Evolutionary conservation across 1,140 invertebrate species (phyloP).

Genomic region (Drosophila pectinifera): DNA sequence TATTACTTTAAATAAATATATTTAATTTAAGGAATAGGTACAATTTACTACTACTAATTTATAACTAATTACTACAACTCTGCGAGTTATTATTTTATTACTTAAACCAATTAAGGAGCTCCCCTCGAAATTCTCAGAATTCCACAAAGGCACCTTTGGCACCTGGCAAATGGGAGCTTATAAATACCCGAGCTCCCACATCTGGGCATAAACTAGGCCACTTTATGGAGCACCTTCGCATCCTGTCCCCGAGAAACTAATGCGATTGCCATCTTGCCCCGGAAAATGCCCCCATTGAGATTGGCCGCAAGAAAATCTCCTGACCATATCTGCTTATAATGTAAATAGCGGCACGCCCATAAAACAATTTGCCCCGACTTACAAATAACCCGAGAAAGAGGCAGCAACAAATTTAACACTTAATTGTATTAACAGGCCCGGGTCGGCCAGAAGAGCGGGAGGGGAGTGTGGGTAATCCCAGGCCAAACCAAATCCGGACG

Average conservation of each 20-base stretch:
- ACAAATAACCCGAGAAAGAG: slow-evolving; percentile 65
- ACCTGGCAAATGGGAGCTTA: slow-evolving; percentile 1
- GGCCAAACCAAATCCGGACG: slow-evolving; percentile 55
- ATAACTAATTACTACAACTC: too few relatives aligned
- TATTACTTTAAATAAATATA: too few relatives aligned
- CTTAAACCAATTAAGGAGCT: not conserved
- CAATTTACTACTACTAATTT: too few relatives aligned
- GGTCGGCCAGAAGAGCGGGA: not conserved
- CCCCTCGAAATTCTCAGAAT: not conserved
- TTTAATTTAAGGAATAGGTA: too few relatives aligned
- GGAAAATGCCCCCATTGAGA: slow-evolving; percentile 33
- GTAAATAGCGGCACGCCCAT: slow-evolving; percentile 74
- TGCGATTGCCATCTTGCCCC: slow-evolving; percentile 40
- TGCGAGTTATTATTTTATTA: too few relatives aligned
- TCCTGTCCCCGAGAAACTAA: slow-evolving; percentile 17
- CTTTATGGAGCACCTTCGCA: slow-evolving; percentile 31
- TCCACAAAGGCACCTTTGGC: not conserved
- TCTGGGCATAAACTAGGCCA: slow-evolving; percentile 32
- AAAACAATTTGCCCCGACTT: slow-evolving; percentile 75
- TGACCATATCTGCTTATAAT: slow-evolving; percentile 59
- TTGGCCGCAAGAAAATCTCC: slow-evolving; percentile 30
- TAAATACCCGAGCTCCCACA: slow-evolving; percentile 10
- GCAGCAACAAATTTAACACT: slow-evolving; percentile 77
- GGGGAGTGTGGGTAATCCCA: slow-evolving; percentile 28
- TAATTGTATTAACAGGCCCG: slow-evolving; percentile 75